Percentiles rank a stretch among this genome's conserved stretches.
Conservation (phyloP, 2,888 invertebrate species). For the Lingula anatina region DNA sequence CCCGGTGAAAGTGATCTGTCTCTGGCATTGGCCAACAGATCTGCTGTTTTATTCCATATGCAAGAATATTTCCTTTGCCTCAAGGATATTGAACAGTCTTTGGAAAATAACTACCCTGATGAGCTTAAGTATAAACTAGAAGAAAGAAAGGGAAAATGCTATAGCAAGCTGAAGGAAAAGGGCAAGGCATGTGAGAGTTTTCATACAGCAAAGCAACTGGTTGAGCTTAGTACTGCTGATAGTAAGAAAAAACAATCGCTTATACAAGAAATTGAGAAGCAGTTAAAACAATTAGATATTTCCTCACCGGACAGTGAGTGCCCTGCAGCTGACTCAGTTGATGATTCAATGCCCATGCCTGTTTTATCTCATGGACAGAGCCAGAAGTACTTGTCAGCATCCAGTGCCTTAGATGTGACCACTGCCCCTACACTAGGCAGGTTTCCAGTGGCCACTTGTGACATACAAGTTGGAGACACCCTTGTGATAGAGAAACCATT, state of each 20-base stretch:
- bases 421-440: conserved; percentile 28
- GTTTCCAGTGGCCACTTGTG: conserved; percentile 30
- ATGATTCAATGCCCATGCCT: too few species aligned
- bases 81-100: conserved; percentile 34
- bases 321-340: not conserved
- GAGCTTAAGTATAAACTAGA: conserved; percentile 64
- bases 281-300: conserved; percentile 6
- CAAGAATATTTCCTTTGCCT: conserved; percentile 33
- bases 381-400: conserved; percentile 17
- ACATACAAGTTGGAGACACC: conserved; percentile 62
- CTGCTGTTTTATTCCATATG: conserved; percentile 42
- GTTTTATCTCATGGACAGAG: not conserved
- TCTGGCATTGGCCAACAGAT: conserved; percentile 42
- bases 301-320: conserved; percentile 6
- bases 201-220: conserved; percentile 20
- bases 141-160: conserved; percentile 64
- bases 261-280: conserved; percentile 13
- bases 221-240: conserved; percentile 16
- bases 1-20: conserved; percentile 27
- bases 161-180: conserved; percentile 56
- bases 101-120: conserved; percentile 60
- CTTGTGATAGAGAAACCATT: conserved; percentile 74
- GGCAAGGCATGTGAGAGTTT: conserved; percentile 48
- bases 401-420: conserved; percentile 24
- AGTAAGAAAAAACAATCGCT: conserved; percentile 18